Percentiles rank a stretch among this genome's conserved stretches.
phyloP scores from a whole-genome alignment of 1,140 invertebrate species.

The Polypedilum vanderplanki region DNA sequence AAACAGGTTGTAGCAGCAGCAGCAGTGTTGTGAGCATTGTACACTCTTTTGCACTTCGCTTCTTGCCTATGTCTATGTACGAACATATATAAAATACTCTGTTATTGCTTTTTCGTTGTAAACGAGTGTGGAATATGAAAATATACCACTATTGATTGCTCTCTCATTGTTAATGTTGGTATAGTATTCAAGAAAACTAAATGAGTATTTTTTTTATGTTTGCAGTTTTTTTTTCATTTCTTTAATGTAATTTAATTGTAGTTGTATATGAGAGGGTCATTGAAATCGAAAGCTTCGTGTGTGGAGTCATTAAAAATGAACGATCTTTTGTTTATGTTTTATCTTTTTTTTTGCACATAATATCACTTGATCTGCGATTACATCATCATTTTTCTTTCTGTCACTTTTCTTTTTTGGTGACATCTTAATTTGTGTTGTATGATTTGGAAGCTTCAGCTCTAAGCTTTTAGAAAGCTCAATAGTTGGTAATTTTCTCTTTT shows the following conservation, averaged over 20 bases:
- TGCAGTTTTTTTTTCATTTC: neutral
- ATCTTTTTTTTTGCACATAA: too few relatives aligned
- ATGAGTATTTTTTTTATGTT: conserved; percentile 10
- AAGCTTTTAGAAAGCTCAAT: too few relatives aligned
- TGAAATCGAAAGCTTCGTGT: neutral
- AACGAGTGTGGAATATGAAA: neutral
- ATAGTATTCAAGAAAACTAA: neutral
- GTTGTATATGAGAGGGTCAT: neutral
- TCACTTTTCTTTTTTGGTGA: too few relatives aligned
- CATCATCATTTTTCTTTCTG: too few relatives aligned
- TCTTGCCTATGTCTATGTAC: conserved; percentile 17
- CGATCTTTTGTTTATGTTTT: too few relatives aligned
- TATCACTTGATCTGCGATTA: too few relatives aligned
- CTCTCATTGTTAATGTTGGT: neutral
- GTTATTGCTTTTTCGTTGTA: neutral
- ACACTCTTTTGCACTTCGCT: conserved; percentile 10
- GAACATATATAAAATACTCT: neutral
- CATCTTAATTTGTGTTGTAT: too few relatives aligned
- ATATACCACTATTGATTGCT: neutral
- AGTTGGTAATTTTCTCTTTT: too few relatives aligned
- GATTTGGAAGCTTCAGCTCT: too few relatives aligned
- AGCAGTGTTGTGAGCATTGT: neutral
- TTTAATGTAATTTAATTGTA: neutral
- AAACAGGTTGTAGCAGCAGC: neutral
- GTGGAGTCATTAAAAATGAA: too few relatives aligned